Evolutionary conservation across 1,140 invertebrate species (phyloP).

Genomic region (Orchestia grillus): DNA sequence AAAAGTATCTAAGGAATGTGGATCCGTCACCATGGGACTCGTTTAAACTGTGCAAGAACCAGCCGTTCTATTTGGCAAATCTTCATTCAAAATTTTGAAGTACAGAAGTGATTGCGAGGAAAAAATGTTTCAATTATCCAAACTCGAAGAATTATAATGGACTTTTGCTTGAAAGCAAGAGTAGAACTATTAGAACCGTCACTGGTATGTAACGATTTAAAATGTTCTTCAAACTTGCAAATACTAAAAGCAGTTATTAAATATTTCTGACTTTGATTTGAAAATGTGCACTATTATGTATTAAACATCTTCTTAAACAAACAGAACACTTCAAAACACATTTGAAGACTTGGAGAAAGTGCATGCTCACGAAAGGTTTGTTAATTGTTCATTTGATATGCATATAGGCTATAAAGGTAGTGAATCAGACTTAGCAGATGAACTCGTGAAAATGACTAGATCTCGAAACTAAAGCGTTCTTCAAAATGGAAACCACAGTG

Average conservation of each 20-base stretch:
- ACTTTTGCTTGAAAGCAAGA: constrained; percentile 58
- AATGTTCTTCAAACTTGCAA: constrained; percentile 1
- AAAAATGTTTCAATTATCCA: constrained; percentile 61
- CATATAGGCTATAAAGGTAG: constrained; percentile 2
- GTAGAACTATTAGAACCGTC: constrained; percentile 58
- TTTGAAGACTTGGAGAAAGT: neutral
- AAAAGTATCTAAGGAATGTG: constrained; percentile 58
- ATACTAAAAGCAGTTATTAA: neutral
- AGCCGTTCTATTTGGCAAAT: constrained; percentile 60
- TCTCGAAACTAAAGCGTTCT: constrained; percentile 46
- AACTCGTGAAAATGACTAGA: constrained; percentile 54
- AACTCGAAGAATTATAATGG: constrained; percentile 43
- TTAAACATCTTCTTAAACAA: neutral
- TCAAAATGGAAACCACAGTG: constrained; percentile 42
- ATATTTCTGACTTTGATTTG: neutral
- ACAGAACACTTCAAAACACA: neutral
- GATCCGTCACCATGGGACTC: constrained; percentile 60
- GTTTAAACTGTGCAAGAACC: constrained; percentile 59
- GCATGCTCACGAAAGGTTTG: neutral
- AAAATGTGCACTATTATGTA: neutral
- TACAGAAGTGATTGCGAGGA: constrained; percentile 61
- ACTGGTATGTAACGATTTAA: constrained; percentile 38
- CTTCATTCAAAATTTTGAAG: constrained; percentile 64
- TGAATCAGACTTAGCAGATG: constrained; percentile 59
- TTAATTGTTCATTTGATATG: constrained; percentile 1